Evolutionary conservation across 2,888 invertebrate species (phyloP).

Genomic region (Pteria penguin): DNA sequence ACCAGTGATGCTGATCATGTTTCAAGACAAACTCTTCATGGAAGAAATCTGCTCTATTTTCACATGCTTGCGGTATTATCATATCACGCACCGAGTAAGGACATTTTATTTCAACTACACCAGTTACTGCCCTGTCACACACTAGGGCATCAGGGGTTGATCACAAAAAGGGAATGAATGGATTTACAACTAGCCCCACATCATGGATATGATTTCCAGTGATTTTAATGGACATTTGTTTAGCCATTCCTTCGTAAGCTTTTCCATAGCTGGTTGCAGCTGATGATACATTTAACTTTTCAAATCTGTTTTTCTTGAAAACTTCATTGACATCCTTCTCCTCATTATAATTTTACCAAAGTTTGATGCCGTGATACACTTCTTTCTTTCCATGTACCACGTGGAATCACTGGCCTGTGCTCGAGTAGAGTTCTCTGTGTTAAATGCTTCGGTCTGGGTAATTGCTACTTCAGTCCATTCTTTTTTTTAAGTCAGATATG

Average conservation of each 20-base stretch:
- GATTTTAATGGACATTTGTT: slow-evolving; percentile 37
- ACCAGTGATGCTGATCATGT: slow-evolving; percentile 36
- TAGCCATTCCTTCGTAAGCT: slow-evolving; percentile 32
- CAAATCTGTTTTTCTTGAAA: slow-evolving; percentile 26
- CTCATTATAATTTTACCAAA: slow-evolving; percentile 38
- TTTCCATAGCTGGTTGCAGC: slow-evolving; percentile 32
- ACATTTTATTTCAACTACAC: slow-evolving; percentile 48
- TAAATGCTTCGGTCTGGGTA: slow-evolving; percentile 2
- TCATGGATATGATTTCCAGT: slow-evolving; percentile 40
- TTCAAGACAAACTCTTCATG: slow-evolving; percentile 20
- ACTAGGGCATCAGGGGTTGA: slow-evolving; percentile 43
- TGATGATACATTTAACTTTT: slow-evolving; percentile 6
- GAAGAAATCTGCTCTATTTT: slow-evolving; percentile 13
- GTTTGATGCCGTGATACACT: slow-evolving; percentile 37
- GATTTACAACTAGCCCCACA: slow-evolving; percentile 22
- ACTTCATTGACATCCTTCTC: slow-evolving; percentile 14
- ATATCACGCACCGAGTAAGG: slow-evolving; percentile 37
- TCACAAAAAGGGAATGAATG: slow-evolving; percentile 42
- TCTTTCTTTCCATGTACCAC: slow-evolving; percentile 22
- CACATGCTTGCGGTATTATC: slow-evolving; percentile 29
- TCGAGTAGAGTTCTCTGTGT: slow-evolving; percentile 21
- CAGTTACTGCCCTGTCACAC: slow-evolving; percentile 30
- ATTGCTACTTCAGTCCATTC: slow-evolving; percentile 8
- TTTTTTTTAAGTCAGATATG: no score
- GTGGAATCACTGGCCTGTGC: not conserved